Evolutionary conservation across 2,797 vertebrate genomes (phyloP).

Genomic region (Ceryle rudis): DNA sequence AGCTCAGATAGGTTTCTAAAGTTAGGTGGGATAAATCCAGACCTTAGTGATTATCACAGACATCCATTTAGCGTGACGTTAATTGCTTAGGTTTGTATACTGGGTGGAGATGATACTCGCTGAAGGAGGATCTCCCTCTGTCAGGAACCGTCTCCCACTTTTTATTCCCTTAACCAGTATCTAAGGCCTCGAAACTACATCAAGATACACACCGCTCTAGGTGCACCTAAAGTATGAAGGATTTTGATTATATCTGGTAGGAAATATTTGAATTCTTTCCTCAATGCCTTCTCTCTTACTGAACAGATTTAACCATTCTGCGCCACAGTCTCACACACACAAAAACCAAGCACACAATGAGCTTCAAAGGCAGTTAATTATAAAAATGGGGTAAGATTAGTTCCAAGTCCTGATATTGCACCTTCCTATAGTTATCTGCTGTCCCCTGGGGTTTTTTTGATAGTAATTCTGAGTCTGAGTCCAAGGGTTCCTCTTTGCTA

Average conservation of each 20-base stretch:
- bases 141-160: background rate
- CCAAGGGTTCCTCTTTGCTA: background rate
- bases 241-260: background rate
- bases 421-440: background rate
- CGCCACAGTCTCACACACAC: background rate
- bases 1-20: constrained; percentile 64
- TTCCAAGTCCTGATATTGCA: background rate
- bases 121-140: background rate
- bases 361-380: background rate
- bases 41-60: constrained; percentile 16
- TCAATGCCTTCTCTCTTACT: background rate
- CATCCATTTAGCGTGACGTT: background rate
- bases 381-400: background rate
- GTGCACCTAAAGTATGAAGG: background rate
- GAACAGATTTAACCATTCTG: background rate
- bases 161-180: background rate
- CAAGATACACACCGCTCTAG: background rate
- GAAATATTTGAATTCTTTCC: background rate
- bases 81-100: background rate
- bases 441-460: background rate
- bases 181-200: background rate
- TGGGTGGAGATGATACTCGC: background rate
- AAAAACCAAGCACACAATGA: background rate
- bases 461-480: background rate
- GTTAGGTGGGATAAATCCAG: constrained; percentile 59